Percentiles rank a stretch among this genome's conserved stretches.
Evolutionary conservation across 2,888 invertebrate genomes (phyloP).

Genomic region (Drosophila putrida): DNA sequence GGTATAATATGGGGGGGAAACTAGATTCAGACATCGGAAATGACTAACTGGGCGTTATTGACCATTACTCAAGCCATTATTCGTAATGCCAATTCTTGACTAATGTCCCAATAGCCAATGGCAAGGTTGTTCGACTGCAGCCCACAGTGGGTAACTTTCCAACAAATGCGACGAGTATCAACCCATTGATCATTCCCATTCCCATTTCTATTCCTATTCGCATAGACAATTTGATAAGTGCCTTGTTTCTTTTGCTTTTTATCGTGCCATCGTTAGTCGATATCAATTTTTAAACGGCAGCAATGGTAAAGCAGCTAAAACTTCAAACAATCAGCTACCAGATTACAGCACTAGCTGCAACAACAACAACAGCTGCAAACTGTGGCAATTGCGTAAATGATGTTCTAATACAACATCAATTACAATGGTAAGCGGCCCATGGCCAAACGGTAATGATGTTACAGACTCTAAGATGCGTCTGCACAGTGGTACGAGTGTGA

Average conservation of each 20-base stretch:
- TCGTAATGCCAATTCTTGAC: constrained; percentile 39
- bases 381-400: constrained; percentile 79
- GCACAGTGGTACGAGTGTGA: constrained; percentile 38
- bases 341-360: constrained; percentile 43
- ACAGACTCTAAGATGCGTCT: constrained; percentile 64
- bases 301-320: constrained; percentile 40
- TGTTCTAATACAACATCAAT: constrained; percentile 80
- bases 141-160: constrained; percentile 26
- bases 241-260: constrained; percentile 28
- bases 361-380: constrained; percentile 42
- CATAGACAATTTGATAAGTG: constrained; percentile 57
- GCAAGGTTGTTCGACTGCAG: constrained; percentile 58
- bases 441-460: constrained; percentile 72
- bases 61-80: constrained; percentile 57
- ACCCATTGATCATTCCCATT: constrained; percentile 45
- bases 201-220: constrained; percentile 6
- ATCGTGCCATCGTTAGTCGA: constrained; percentile 52
- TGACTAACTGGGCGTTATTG: constrained; percentile 46
- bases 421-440: constrained; percentile 77
- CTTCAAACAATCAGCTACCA: constrained; percentile 48
- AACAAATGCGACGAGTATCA: constrained; percentile 20
- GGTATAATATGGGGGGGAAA: constrained; percentile 27
- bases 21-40: constrained; percentile 10
- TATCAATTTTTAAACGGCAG: constrained; percentile 55
- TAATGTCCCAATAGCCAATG: constrained; percentile 54